phyloP scores from a whole-genome alignment of 92 coral and sea anemone species.

The Epizoanthus stellaris region DNA sequence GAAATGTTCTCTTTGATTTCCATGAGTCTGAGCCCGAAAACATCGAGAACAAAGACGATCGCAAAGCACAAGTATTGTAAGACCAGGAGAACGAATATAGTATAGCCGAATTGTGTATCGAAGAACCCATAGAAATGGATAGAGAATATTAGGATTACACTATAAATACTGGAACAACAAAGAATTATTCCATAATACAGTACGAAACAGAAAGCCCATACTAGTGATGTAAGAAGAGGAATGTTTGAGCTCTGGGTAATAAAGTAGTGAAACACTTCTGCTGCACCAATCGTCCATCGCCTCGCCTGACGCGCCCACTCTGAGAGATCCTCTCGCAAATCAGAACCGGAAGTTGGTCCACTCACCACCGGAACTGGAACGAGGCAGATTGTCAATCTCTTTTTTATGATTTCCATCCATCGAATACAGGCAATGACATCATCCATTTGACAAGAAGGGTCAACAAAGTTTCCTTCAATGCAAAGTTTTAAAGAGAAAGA shows the following conservation, averaged over 20 bases:
- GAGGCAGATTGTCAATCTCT: neutral
- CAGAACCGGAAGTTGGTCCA: conserved; percentile 22
- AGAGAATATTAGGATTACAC: too few species aligned
- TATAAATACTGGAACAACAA: neutral
- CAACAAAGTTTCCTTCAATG: conserved; percentile 6
- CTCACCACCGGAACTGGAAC: conserved; percentile 11
- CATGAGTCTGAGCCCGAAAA: conserved; percentile 2
- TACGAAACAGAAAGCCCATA: neutral
- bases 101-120: too few species aligned
- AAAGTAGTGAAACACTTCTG: conserved; percentile 27
- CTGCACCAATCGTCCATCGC: conserved; percentile 27
- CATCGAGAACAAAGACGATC: neutral
- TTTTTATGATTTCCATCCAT: conserved; percentile 10
- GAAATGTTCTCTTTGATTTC: conserved; percentile 2
- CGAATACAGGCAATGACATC: conserved; percentile 8
- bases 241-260: neutral
- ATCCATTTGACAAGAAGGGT: conserved; percentile 10
- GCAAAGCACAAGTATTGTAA: neutral
- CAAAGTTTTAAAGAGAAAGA: neutral
- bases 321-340: neutral
- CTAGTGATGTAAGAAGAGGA: conserved; percentile 5
- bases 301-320: conserved; percentile 34
- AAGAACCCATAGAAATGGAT: too few species aligned
- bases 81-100: neutral
- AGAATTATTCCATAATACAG: conserved; percentile 15